These are phyloP conservation scores for Enteromius radiatus DNA, from an alignment of 2,797 vertebrate genomes.

Conservation along the genomic window DNA sequence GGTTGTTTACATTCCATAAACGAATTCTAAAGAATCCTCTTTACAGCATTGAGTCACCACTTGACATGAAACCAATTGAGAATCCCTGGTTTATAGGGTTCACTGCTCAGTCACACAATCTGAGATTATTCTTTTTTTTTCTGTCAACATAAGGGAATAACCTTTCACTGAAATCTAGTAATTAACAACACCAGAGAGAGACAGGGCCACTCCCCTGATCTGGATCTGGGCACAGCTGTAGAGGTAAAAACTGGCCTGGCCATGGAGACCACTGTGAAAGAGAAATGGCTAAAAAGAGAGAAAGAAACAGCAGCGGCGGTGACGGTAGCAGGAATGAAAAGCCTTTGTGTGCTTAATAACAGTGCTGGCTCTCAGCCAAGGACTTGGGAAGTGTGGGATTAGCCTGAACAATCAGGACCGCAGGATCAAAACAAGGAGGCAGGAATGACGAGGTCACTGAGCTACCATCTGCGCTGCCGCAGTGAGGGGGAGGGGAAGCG, in stretches of 20 bases:
- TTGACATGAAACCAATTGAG: background rate
- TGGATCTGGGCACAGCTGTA: slow-evolving; percentile 32
- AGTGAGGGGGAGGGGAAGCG: slow-evolving; percentile 85
- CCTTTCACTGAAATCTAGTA: slow-evolving; percentile 44
- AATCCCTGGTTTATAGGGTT: background rate
- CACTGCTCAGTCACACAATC: slow-evolving; percentile 16
- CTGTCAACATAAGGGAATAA: slow-evolving; percentile 32
- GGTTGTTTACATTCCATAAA: background rate
- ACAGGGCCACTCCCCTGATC: slow-evolving; percentile 3
- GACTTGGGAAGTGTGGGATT: slow-evolving; percentile 87
- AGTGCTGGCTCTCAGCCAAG: slow-evolving; percentile 83
- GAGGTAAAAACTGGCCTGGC: slow-evolving; percentile 13
- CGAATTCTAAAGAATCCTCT: background rate
- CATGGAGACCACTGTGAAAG: slow-evolving; percentile 29
- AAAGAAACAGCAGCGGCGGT: slow-evolving; percentile 63
- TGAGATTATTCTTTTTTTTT: slow-evolving; percentile 18
- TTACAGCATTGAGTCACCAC: background rate
- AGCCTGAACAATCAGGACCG: slow-evolving; percentile 90
- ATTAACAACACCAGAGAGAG: slow-evolving; percentile 42
- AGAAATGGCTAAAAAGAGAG: slow-evolving; percentile 34
- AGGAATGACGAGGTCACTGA: slow-evolving; percentile 90
- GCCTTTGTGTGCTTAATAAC: slow-evolving; percentile 91
- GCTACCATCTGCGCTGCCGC: slow-evolving; percentile 95
- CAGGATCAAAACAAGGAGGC: slow-evolving; percentile 91
- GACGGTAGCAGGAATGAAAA: slow-evolving; percentile 84